Base-by-base conservation (phyloP, 2,888 invertebrate species). In the Leptarthrus brevirostris region DNA sequence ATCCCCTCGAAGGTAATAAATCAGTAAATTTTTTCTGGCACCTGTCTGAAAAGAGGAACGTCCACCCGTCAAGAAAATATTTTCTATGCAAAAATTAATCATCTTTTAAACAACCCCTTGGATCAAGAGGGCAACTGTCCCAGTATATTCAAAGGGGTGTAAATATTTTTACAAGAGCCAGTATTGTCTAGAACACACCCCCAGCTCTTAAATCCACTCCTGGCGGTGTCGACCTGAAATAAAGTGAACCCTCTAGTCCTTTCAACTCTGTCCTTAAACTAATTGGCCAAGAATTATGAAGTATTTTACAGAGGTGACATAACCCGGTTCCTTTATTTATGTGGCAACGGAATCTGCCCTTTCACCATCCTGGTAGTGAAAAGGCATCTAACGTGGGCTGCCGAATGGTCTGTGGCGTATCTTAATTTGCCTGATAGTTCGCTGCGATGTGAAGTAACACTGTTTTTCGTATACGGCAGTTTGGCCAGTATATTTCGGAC, bases 261-360 rank as follows among this genome's bases (percentile, higher is more conserved):
- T 49, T 30, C 69, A 69, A 26, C 34, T 34, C 30, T 24, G 49
- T 52, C 52, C 69, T 52, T 69, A 52, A 69, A 52, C 49, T 69
- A 69, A 69, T 69, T 69, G 69, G 49, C 69, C 34, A 69, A 69
- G 69, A 69, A 69, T 69, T 69, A 69, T 69, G 69, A 69, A 52
- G 52, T 69, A 52, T 30, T 69, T 52, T 69, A 34, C 69, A 36
- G 52, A 69, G 69, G 69, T 69, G 69, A 69, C 69, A 52, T 52
- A 52, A 52, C 49, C 34, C 69, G 52, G 52, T 14, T 52, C 52
- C 69, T 30, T 69, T 69, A 69, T 69, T 69, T 69, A 69, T 69
- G 69, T 47, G 69, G 6, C 22, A 6, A 16, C 54, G 10, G n/a
- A 26, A 26, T 69, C 69, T 52, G 20, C 34, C 12, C 34, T 5